Evolutionary conservation across 2,797 vertebrate species (phyloP), one percentile per base, ranked within the genome.

Genomic region (Typhlichthys eigenmanni): DNA sequence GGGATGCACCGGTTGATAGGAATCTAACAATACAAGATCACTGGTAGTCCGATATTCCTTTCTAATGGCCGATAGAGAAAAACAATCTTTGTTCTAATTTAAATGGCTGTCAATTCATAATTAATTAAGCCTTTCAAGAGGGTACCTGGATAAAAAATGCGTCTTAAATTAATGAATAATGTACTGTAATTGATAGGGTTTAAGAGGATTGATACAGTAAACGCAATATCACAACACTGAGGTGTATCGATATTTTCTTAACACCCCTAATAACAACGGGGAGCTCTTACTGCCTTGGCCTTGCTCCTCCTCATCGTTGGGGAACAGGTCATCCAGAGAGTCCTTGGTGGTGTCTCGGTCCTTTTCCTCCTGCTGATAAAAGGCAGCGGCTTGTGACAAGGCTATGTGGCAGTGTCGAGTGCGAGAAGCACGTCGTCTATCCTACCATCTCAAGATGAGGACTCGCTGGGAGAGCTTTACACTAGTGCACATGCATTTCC

Each of bases 271-370:
- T 29, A 29, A 29, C 24, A 29, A 29, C 2, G 7, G 38, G 19
- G 29, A 2, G 51, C 82, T 75, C 95, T 93, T 92, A 99, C 97
- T 90, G 87, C 95, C 95, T 86, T 91, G 95, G 71, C 93, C 92
- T 0, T 94, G 88, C 47, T 99, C 97, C 72, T 99, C 97, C 32
- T 99, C 98, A 16, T 99, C 97, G 0, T 97, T 98, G 0, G 97
- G 97, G 86, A 99, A 98, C 32, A 99, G 94, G 78, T 99, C 97
- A 29, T 99, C 98, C 87, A 99, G 88, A 34, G 95, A 94, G 82
- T 98, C 96, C 85, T 98, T 98, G 5, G 92, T 82, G 17, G 93
- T 87, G 29, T 98, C 95, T 0, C 94, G 88, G 55, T 97, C 96
- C 72, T 99, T 99, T 84, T 99, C 97, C 84, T 99, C 97, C 95